phyloP scores from a whole-genome alignment of 2,888 invertebrate genomes.

The Ennomos erosarius region DNA sequence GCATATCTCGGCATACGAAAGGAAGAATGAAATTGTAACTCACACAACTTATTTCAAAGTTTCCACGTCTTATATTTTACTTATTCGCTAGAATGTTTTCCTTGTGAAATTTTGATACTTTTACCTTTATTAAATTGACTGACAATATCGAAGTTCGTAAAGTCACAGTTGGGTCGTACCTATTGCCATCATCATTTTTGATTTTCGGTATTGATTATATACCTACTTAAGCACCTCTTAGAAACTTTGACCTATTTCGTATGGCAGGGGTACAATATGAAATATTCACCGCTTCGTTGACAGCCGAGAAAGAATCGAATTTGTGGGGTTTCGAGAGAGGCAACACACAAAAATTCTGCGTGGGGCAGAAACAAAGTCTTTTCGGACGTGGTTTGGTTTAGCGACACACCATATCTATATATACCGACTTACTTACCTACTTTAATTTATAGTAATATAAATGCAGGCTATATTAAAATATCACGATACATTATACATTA shows the following conservation, averaged over 20 bases:
- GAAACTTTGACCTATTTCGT: slow-evolving; percentile 63
- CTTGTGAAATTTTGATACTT: slow-evolving; percentile 30
- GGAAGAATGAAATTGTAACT: slow-evolving; percentile 21
- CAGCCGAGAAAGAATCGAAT: slow-evolving; percentile 69
- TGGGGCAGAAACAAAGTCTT: slow-evolving; percentile 49
- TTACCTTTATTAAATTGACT: slow-evolving; percentile 40
- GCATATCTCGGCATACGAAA: slow-evolving; percentile 10
- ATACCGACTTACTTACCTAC: too few relatives aligned
- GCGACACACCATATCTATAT: not conserved
- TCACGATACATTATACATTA: too few relatives aligned
- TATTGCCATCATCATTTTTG: slow-evolving; percentile 42
- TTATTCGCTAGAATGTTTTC: slow-evolving; percentile 30
- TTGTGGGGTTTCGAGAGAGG: slow-evolving; percentile 44
- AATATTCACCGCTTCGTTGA: slow-evolving; percentile 64
- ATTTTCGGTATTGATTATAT: slow-evolving; percentile 57
- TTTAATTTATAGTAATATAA: too few relatives aligned
- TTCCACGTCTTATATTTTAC: slow-evolving; percentile 19
- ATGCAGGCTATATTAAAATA: too few relatives aligned
- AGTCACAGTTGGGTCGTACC: slow-evolving; percentile 39
- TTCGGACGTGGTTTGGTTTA: slow-evolving; percentile 4
- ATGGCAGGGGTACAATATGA: slow-evolving; percentile 54
- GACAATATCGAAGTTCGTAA: slow-evolving; percentile 38
- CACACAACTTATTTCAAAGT: slow-evolving; percentile 18
- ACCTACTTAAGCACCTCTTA: too few relatives aligned
- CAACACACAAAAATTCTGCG: slow-evolving; percentile 45